Conservation (phyloP, 92 coral and sea anemone genomes). For the Nematostella vectensis region DNA sequence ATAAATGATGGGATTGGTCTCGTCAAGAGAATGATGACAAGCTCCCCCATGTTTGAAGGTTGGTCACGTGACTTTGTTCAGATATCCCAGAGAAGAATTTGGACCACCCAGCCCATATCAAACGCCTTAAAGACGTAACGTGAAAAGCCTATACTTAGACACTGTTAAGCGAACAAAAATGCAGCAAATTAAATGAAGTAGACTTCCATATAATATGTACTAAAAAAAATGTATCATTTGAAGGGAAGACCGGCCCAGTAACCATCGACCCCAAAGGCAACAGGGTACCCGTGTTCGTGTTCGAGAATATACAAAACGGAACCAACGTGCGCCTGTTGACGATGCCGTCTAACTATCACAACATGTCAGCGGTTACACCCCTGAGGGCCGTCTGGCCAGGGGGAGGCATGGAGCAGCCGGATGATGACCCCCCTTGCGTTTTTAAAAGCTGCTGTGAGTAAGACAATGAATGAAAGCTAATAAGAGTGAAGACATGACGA, state of each 20-base stretch:
- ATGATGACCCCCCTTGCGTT: slow-evolving; percentile 58
- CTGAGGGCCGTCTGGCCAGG: slow-evolving; percentile 61
- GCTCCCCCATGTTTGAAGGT: slow-evolving; percentile 47
- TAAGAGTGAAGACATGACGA: no score
- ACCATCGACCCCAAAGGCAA: slow-evolving; percentile 53
- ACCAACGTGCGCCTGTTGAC: slow-evolving; percentile 25
- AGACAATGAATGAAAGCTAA: no score
- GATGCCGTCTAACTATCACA: slow-evolving; percentile 13
- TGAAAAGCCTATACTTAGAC: no score
- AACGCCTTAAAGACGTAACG: no score
- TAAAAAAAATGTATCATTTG: no score
- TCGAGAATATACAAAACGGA: slow-evolving; percentile 42
- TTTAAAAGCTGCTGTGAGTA: slow-evolving; percentile 24
- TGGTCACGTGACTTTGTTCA: background rate
- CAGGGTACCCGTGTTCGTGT: slow-evolving; percentile 62
- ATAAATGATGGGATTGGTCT: slow-evolving; percentile 35
- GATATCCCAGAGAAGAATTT: background rate
- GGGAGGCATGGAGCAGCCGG: slow-evolving; percentile 45
- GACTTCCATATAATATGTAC: no score
- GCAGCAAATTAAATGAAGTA: no score
- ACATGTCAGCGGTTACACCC: slow-evolving; percentile 8
- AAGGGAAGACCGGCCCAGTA: slow-evolving; percentile 71
- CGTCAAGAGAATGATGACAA: slow-evolving; percentile 15
- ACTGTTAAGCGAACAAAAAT: no score
- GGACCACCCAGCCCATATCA: background rate